These are phyloP conservation scores for Merops nubicus DNA, from an alignment of 2,113 vertebrate species.

Conservation along the genomic window DNA sequence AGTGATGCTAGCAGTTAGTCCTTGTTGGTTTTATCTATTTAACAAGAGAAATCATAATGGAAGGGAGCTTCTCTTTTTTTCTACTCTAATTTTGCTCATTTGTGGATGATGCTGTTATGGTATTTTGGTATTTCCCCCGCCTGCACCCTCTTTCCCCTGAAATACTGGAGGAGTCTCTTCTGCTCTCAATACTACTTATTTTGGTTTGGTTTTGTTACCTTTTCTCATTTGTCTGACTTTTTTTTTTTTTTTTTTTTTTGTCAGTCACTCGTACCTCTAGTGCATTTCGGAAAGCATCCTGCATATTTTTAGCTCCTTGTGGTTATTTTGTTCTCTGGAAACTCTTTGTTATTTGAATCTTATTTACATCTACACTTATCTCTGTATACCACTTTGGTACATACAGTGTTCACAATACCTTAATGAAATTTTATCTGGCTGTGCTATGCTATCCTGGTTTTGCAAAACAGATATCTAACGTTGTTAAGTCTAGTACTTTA, in stretches of 20 bases:
- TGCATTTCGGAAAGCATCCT: neutral
- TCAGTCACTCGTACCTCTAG: too few species aligned
- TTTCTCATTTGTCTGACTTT: neutral
- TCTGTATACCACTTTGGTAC: neutral
- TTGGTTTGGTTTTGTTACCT: neutral
- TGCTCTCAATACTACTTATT: neutral
- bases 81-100: neutral
- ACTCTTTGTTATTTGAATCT: neutral
- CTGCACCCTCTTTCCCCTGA: rapidly evolving
- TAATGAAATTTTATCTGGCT: neutral
- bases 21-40: neutral
- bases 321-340: neutral
- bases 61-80: neutral
- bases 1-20: neutral
- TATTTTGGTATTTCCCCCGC: neutral
- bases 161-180: neutral
- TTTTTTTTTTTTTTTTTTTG: neutral
- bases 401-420: neutral
- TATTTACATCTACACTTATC: neutral
- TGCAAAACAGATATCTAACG: neutral
- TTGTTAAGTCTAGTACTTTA: neutral
- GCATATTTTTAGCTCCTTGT: neutral
- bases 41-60: neutral
- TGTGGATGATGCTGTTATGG: neutral
- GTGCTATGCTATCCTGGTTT: neutral